Percentiles rank a stretch among this genome's conserved stretches.
Evolutionary conservation across 1,140 invertebrate genomes (phyloP).

Genomic region (Goniozus legneri): DNA sequence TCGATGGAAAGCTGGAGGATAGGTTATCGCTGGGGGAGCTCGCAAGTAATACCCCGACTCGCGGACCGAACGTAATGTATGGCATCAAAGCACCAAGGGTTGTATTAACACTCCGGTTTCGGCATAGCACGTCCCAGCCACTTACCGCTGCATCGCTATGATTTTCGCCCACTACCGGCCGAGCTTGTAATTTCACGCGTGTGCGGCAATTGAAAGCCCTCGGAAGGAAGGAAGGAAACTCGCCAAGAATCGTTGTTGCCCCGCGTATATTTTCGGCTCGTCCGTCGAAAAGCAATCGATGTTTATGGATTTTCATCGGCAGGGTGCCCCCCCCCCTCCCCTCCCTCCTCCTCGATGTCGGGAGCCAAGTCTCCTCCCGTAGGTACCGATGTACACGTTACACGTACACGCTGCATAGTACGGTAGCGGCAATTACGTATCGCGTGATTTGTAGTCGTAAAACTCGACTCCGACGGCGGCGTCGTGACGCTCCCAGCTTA

Average conservation of each 20-base stretch:
- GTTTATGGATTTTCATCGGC: conserved; percentile 44
- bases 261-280: too few species aligned
- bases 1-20: conserved; percentile 26
- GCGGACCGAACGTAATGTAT: conserved; percentile 31
- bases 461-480: conserved; percentile 42
- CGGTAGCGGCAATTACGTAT: conserved; percentile 47
- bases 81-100: too few species aligned
- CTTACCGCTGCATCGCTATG: too few species aligned
- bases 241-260: too few species aligned
- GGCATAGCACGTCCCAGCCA: too few species aligned
- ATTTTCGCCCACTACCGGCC: too few species aligned
- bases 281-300: conserved; percentile 45
- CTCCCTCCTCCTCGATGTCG: conserved; percentile 8
- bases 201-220: too few species aligned
- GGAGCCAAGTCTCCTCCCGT: too few species aligned
- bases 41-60: conserved; percentile 31
- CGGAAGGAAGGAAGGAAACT: too few species aligned
- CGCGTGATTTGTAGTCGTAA: conserved; percentile 47
- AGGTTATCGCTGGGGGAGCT: conserved; percentile 19
- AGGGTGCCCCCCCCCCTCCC: not conserved
- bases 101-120: too few species aligned
- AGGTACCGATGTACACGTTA: conserved; percentile 10
- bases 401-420: conserved; percentile 25
- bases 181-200: too few species aligned
- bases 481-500: conserved; percentile 43